These are phyloP conservation scores for Uropetala carovei DNA, from an alignment of 2,888 invertebrate genomes.

Conservation along the genomic window DNA sequence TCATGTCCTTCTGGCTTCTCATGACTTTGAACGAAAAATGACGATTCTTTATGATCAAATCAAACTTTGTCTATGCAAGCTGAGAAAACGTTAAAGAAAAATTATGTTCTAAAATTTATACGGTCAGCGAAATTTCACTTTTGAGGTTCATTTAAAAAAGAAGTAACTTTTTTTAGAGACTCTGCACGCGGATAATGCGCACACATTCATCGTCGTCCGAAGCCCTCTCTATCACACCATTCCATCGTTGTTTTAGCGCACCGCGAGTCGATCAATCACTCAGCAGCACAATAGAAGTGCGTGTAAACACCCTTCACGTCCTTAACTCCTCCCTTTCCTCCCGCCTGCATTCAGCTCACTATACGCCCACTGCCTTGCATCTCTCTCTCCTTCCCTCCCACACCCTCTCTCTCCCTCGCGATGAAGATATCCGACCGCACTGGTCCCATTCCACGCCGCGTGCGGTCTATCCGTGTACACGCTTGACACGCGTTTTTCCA, in stretches of 20 bases:
- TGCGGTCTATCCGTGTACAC: neutral
- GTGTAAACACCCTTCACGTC: neutral
- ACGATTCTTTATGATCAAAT: no score
- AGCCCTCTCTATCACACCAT: constrained; percentile 26
- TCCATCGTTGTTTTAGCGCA: neutral
- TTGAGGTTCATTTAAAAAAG: no score
- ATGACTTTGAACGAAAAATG: no score
- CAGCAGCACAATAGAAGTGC: neutral
- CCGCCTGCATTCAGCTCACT: no score
- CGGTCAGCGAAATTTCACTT: no score
- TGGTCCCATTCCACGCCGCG: neutral
- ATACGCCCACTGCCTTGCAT: no score
- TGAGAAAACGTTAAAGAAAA: no score
- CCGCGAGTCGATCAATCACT: neutral
- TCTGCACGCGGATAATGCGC: neutral
- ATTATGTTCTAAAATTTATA: no score
- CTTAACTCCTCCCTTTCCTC: neutral
- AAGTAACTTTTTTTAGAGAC: neutral
- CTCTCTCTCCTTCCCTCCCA: neutral
- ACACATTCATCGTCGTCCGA: neutral
- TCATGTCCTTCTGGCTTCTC: no score
- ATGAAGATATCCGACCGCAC: neutral
- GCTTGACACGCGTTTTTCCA: constrained; percentile 38
- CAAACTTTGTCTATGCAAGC: no score
- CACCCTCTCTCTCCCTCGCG: neutral